Base-by-base conservation (phyloP, 2,888 invertebrate genomes). In the Siphonodentalium dalli region DNA sequence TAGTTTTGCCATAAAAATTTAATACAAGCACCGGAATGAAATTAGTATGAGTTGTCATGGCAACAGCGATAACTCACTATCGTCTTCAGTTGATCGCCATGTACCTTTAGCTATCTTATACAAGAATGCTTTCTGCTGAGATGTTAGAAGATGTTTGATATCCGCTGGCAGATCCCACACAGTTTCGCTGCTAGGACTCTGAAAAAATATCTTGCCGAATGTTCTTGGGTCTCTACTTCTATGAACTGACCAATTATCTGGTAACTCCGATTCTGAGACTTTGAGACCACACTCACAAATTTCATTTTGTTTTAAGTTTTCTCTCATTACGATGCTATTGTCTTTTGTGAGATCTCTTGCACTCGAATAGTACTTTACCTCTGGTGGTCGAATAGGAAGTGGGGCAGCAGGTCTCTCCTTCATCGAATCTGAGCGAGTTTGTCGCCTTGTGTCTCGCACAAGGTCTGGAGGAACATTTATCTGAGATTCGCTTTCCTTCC, bases 251-350 rank as follows among this genome's bases (percentile, higher is more conserved):
- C 72, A 72, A 7, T 69, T 69, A 18, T 57, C 23, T 1, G 66
- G 68, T 28, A 72, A 47, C 33, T 69, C 68, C 3, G 68, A 65
- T 35, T 69, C 58, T 20, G 58, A 44, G 28, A 70, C 45, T 1
- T 68, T 58, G 45, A 72, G 65, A 2, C 72, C 72, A 61, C 72
- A 72, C 29, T 72, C 72, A 65, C 72, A 72, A 0, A 54, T 39
- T 38, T 72, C 72, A 51, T 52, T 63, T 3, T 63, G 58, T 39
- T 65, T 59, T 41, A 72, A 53, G 13, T 64, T 63, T 18, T 66
- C 58, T 47, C 67, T 66, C 2, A 69, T 59, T 44, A 63, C 65
- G 41, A 62, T 59, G 13, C 63, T 60, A 18, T 65, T 60, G 46
- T 66, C 66, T 49, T 61, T 58, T 24, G 46, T 47, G 6, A 63